Base-by-base conservation (phyloP, 35 echinoderm and acorn worm genomes). In the Diadema setosum region DNA sequence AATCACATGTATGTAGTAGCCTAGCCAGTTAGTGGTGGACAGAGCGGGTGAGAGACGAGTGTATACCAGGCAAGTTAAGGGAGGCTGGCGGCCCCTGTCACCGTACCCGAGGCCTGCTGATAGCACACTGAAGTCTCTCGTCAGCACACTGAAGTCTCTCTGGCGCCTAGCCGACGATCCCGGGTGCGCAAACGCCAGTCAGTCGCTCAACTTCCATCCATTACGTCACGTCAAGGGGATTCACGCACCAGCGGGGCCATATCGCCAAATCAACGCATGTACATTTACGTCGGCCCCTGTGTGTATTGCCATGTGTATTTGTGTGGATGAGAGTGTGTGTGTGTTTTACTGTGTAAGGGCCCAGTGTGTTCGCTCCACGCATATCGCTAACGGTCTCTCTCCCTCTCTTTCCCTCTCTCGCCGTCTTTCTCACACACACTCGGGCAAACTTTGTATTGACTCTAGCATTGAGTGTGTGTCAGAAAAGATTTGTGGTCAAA, bases 171-270 rank as follows among this genome's bases (percentile, higher is more conserved):
- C 73, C 73, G 73, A 78, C 73, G 35, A 78, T 39, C 73, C 73
- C 73, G 73, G 73, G 35, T 78, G 40, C 73, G 73, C 73, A 21
- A 78, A 33, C 73, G 73, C 73, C 73, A 78, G 73, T 78, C 73
- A 78, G 73, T 78, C 73, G 73, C 73, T 78, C 73, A 78, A 44
- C 40, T 78, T 41, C 44, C 73, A 78, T 78, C 73, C 73, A 78
- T 78, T 78, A 78, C 73, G 73, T 78, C 73, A 78, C 21, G 73
- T 78, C 73, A 44, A 44, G 73, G 73, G 73, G 73, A 78, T 78
- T 78, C 73, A 78, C 73, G 73, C 73, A 41, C 73, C 40, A 78
- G 73, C 73, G 73, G 40, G 73, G 35, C 48, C 73, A 26, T 67
- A 67, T 67, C 63, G 27, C 63, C 63, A 67, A n/a, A 67, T 67